Conservation (phyloP, 1,140 invertebrate genomes). For the Cherax quadricarinatus region DNA sequence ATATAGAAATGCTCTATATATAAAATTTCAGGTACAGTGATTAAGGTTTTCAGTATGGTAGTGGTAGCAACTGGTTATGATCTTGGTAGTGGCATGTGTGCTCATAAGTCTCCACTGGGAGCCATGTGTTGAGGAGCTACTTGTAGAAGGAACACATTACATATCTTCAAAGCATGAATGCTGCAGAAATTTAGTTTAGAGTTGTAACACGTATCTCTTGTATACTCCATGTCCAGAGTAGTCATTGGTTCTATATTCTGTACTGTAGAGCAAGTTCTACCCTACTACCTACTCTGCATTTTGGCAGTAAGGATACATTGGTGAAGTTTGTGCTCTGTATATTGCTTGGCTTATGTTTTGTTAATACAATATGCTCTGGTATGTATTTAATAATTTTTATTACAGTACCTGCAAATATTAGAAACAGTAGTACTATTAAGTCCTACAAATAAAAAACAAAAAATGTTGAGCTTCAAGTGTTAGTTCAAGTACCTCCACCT, state of each 20-base stretch:
- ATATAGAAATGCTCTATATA: neutral
- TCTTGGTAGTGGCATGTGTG: neutral
- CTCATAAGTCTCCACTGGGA: neutral
- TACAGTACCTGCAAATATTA: neutral
- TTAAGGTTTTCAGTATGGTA: neutral
- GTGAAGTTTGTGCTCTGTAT: neutral
- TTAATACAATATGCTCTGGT: conserved; percentile 6
- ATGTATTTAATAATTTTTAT: conserved; percentile 1
- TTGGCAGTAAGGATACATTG: too few relatives aligned
- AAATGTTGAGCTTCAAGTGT: neutral
- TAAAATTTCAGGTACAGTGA: neutral
- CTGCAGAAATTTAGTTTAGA: neutral
- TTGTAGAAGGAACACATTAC: neutral
- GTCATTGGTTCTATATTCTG: neutral
- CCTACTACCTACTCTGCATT: neutral
- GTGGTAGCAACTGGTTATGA: neutral
- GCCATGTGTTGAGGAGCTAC: neutral
- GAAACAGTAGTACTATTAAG: conserved; percentile 3
- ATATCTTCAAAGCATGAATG: conserved; percentile 12
- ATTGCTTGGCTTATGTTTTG: neutral
- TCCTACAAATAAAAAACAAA: neutral
- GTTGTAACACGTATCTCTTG: neutral
- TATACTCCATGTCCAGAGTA: conserved; percentile 11
- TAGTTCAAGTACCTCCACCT: neutral
- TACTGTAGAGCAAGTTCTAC: conserved; percentile 3